Percentiles rank a stretch among this genome's conserved stretches.
Evolutionary conservation across 2,113 vertebrate genomes (phyloP).

Genomic region (Cavia porcellus): DNA sequence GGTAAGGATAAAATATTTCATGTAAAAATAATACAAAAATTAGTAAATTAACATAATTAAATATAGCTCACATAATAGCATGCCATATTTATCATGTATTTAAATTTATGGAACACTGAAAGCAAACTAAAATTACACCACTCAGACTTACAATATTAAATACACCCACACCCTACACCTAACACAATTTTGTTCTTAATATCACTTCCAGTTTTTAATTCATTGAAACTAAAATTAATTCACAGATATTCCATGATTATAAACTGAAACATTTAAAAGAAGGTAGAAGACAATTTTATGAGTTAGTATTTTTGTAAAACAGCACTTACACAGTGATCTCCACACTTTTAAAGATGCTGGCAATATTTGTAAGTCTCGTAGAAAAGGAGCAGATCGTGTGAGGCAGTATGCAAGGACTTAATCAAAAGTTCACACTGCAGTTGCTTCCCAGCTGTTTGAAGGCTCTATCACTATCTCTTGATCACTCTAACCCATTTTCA

Average conservation of each 20-base stretch:
- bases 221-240: conserved; percentile 24
- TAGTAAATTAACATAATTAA: not conserved
- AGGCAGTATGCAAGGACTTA: not conserved
- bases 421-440: not conserved
- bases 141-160: not conserved
- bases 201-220: not conserved
- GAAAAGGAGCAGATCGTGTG: not conserved
- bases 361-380: not conserved
- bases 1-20: not conserved
- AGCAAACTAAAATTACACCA: not conserved
- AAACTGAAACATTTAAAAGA: not conserved
- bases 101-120: not conserved
- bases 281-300: not conserved
- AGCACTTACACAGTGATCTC: not conserved
- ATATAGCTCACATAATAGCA: not conserved
- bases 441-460: not conserved
- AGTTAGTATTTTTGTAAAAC: not conserved
- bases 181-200: not conserved
- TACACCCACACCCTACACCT: not conserved
- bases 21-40: not conserved
- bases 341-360: not conserved
- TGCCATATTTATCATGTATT: not conserved
- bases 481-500: not conserved
- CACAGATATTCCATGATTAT: not conserved
- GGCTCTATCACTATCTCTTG: not conserved